Conservation (phyloP, 2,113 vertebrate species). For the Isurus oxyrinchus region DNA sequence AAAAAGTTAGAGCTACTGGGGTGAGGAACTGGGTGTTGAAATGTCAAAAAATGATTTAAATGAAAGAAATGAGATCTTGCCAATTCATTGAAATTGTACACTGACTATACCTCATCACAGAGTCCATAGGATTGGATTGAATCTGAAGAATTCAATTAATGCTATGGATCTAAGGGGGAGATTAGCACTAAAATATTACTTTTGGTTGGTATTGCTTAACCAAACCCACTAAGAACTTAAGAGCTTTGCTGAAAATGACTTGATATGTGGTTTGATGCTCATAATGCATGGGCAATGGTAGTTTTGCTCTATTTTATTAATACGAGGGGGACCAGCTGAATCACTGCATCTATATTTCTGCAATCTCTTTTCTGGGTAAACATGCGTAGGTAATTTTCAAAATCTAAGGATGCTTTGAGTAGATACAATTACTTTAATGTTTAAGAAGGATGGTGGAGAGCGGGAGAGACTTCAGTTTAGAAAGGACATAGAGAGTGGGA, state of each 20-base stretch:
- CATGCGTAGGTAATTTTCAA: neutral
- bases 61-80: neutral
- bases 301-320: neutral
- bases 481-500: too few species aligned
- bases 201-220: neutral
- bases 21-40: too few species aligned
- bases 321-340: neutral
- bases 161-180: neutral
- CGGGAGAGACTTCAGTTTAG: too few species aligned
- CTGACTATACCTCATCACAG: neutral
- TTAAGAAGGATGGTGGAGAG: too few species aligned
- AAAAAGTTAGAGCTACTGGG: too few species aligned
- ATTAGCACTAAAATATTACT: neutral
- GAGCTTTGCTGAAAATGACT: neutral
- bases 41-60: neutral
- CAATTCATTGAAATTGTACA: neutral
- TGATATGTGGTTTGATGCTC: neutral
- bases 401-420: neutral
- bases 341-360: too few species aligned
- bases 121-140: neutral
- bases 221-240: neutral
- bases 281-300: neutral
- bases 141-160: neutral
- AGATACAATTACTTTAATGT: neutral
- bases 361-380: neutral